A percentile compares a stretch with the other conserved stretches of the same genome.
phyloP scores from a whole-genome alignment of 2,888 invertebrate species.

The Synergus japonicus region DNA sequence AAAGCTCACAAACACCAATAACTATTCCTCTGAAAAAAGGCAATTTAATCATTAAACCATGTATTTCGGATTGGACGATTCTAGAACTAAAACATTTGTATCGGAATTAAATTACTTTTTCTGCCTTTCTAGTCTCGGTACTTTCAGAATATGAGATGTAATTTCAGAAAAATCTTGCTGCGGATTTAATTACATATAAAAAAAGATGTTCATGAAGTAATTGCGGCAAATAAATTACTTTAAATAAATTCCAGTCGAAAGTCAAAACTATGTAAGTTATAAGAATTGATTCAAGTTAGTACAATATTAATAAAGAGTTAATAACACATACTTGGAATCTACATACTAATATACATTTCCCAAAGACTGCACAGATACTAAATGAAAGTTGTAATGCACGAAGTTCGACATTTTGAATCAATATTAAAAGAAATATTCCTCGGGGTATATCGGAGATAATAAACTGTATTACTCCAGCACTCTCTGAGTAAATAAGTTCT shows the following conservation, averaged over 20 bases:
- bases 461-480: not conserved
- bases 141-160: not conserved
- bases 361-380: too few species aligned
- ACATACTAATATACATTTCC: too few species aligned
- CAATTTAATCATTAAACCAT: constrained; percentile 23
- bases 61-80: not conserved
- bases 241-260: too few species aligned
- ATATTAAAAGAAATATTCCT: not conserved
- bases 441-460: not conserved
- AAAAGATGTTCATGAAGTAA: too few species aligned
- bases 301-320: too few species aligned
- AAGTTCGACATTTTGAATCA: too few species aligned
- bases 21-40: not conserved
- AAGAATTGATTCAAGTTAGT: too few species aligned
- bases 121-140: not conserved
- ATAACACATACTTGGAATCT: too few species aligned
- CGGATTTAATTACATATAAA: not conserved
- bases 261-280: too few species aligned
- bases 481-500: not conserved
- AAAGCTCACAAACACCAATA: not conserved
- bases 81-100: not conserved
- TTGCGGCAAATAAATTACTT: too few species aligned
- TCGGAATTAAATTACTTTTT: not conserved
- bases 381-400: too few species aligned
- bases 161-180: not conserved